Evolutionary conservation across 2,113 vertebrate species (phyloP), one percentile per base, ranked within the genome.

Genomic region (Pungitius pungitius): DNA sequence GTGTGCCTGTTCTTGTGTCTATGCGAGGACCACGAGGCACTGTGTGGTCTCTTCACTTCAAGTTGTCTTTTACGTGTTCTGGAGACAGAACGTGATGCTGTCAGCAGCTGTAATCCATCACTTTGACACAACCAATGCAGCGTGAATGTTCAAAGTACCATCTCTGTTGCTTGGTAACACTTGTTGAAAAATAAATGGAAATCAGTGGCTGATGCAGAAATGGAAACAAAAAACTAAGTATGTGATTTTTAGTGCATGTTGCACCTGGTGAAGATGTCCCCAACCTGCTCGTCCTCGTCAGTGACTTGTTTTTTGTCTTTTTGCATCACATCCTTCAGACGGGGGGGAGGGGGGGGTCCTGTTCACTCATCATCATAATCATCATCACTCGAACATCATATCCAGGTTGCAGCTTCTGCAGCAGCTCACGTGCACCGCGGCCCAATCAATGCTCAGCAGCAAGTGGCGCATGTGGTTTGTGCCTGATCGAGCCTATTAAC

Each of bases 391-490:
- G 42, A 42, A 22, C 24, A 1, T 17, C 35, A 15, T 22, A 15
- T 55, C 39, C 70, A 24, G 51, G 26, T 45, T 51, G 14, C 14
- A 45, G 75, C 37, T 65, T 49, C 24, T 56, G 74, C 66, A 67
- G 78, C 33, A 20, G 55, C 69, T 39, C 51, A 52, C 18, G 0
- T 63, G 70, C 58, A 15, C 54, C 54, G 22, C 24, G 5, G n/a
- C n/a, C n/a, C 45, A 54, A 18, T 63, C 58, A 56, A 57, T 51
- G 42, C 63, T 69, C 51, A 22, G 61, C 73, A 56, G 73, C 69
- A 13, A 70, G 68, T 78, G 70, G 72, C 58, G 52, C 71, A 70
- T 80, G 59, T 60, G 67, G 12, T 81, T 73, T 67, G 26, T 68
- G 57, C 68, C 72, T 74, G 75, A 75, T 58, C 77, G 33, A 65